Percentiles rank a stretch among this genome's conserved stretches.
Evolutionary conservation across 2,888 invertebrate genomes (phyloP).

Genomic region (Lagria hirta): DNA sequence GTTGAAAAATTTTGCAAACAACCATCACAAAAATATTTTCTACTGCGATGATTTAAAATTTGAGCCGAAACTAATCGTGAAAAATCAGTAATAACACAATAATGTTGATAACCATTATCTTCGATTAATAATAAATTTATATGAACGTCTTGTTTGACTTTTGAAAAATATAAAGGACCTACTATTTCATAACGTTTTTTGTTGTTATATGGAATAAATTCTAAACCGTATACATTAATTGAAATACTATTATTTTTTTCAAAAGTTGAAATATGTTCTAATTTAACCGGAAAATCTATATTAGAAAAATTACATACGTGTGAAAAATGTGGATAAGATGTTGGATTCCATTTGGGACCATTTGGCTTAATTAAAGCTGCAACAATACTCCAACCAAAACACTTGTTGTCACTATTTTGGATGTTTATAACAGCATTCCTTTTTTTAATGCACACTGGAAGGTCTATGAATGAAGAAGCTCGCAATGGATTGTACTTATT

Average conservation of each 20-base stretch:
- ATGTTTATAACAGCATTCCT: slow-evolving; percentile 1
- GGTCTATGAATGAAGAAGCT: slow-evolving; percentile 4
- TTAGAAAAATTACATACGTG: not conserved
- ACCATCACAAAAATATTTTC: slow-evolving; percentile 2
- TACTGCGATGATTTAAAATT: not conserved
- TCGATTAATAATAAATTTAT: slow-evolving; percentile 1
- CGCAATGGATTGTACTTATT: not conserved
- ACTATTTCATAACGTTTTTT: not conserved
- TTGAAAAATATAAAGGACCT: not conserved
- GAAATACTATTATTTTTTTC: not conserved
- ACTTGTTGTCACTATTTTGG: slow-evolving; percentile 1
- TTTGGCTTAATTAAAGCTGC: not conserved
- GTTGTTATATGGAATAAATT: not conserved
- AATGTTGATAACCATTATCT: not conserved
- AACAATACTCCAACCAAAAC: not conserved
- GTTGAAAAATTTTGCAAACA: not conserved
- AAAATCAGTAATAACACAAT: slow-evolving; percentile 1
- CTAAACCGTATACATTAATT: slow-evolving; percentile 1
- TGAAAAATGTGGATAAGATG: not conserved
- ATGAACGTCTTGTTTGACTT: not conserved
- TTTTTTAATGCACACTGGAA: slow-evolving; percentile 1
- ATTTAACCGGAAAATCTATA: slow-evolving; percentile 3
- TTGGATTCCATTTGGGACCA: not conserved
- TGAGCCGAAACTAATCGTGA: not conserved
- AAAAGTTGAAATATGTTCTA: not conserved